phyloP scores from a whole-genome alignment of 2,113 vertebrate species.

The Hippocampus guttulatus region DNA sequence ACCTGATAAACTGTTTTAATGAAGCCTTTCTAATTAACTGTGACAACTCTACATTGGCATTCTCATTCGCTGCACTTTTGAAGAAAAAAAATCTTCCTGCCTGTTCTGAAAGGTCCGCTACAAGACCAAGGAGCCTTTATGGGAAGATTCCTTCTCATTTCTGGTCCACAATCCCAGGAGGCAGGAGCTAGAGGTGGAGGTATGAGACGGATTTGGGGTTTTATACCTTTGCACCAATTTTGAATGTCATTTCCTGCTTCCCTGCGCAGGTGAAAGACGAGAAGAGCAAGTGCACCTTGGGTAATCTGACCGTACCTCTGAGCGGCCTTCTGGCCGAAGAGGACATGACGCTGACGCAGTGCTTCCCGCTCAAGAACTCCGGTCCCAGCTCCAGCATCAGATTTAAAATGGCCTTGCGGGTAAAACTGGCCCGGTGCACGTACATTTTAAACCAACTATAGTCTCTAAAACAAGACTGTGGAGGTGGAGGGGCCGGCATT shows the following conservation, averaged over 20 bases:
- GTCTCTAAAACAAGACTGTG: background rate
- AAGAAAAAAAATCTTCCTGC: constrained; percentile 4
- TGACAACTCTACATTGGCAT: background rate
- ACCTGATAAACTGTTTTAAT: background rate
- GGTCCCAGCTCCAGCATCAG: constrained; percentile 91
- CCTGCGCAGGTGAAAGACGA: constrained; percentile 85
- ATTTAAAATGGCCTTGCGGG: constrained; percentile 92
- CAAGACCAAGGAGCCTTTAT: constrained; percentile 93
- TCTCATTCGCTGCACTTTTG: background rate
- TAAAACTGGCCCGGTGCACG: constrained; percentile 43
- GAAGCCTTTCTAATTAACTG: background rate
- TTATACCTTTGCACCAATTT: too few species aligned
- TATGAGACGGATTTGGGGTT: constrained; percentile 42
- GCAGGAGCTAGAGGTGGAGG: constrained; percentile 93
- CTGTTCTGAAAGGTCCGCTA: constrained; percentile 79
- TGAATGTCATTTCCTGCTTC: background rate
- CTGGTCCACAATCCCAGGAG: constrained; percentile 89
- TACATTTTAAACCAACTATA: background rate
- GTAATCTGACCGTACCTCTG: constrained; percentile 81
- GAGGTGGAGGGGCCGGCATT: background rate
- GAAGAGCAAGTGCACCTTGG: constrained; percentile 89
- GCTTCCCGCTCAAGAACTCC: constrained; percentile 87
- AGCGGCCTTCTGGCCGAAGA: constrained; percentile 79
- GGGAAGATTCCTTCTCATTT: constrained; percentile 94
- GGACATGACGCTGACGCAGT: constrained; percentile 85